Conservation (phyloP, 2,797 vertebrate species). For the Emys orbicularis region DNA sequence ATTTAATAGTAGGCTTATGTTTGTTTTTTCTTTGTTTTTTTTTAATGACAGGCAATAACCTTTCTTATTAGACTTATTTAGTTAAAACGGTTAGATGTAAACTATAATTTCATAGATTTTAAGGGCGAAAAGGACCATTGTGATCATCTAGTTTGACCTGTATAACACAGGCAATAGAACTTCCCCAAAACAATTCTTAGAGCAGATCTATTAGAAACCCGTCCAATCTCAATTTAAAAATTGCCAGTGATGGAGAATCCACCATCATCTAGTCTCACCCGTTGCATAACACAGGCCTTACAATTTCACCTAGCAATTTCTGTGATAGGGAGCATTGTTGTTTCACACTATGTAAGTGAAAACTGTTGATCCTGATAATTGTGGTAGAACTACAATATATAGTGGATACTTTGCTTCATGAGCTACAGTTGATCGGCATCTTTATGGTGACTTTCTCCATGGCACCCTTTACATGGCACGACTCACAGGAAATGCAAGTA, state of each 20-base stretch:
- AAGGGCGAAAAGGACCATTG: not conserved
- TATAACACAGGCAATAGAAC: not conserved
- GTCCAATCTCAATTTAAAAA: not conserved
- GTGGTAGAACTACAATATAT: not conserved
- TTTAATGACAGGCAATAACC: not conserved
- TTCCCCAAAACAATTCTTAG: not conserved
- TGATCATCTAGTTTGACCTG: not conserved
- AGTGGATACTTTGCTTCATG: not conserved
- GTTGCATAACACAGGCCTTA: not conserved
- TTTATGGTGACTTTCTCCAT: not conserved
- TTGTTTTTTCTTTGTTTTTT: not conserved
- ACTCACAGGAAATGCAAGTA: accelerated
- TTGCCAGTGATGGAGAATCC: not conserved
- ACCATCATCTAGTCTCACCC: not conserved
- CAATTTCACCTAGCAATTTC: not conserved
- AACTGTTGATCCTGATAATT: not conserved
- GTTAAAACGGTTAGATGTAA: not conserved
- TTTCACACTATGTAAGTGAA: not conserved
- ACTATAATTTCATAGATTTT: not conserved
- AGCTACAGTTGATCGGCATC: not conserved
- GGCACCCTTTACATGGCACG: not conserved
- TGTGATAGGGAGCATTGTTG: not conserved
- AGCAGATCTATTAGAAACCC: not conserved
- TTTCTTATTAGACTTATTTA: not conserved
- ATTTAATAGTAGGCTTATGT: accelerated